Base-by-base conservation (phyloP, 2,113 vertebrate species). In the Sitta europaea region DNA sequence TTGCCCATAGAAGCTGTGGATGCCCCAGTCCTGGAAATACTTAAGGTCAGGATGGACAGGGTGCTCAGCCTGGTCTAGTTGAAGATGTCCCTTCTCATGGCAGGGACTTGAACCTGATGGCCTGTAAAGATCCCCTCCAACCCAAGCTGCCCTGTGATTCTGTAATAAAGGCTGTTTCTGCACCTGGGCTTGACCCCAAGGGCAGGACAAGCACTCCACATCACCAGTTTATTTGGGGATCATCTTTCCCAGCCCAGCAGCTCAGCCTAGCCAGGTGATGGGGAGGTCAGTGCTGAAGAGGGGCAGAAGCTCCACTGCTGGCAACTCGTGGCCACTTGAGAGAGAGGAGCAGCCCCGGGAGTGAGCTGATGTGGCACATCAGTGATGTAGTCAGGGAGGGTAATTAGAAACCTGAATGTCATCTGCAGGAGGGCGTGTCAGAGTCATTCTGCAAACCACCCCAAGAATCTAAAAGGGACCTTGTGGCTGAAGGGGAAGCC, bases 401-500 rank as follows among this genome's bases (percentile, higher is more conserved):
- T 72, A 90, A 76, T 91, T 96, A 73, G 84, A 75, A 95, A 90
- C 74, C 58, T 75, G 27, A 42, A 10, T 42, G 23, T 54, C 89
- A 68, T 76, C 40, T 55, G 62, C 81, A 51, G 74, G 47, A 92
- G 87, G 87, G 85, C 15, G 71, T 95, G 77, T 80, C 54, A 1
- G 0, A 12, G 40, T 42, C 61, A 1, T 68, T 68, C 70, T 72
- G 10, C 36, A 94, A 96, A 92, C 91, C 77, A 62, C 50, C 35
- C 55, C 38, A 27, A 62, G 78, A n/a, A 80, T 51, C 67, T 92
- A 86, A 93, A 94, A 92, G 51, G 24, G 74, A 51, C 50, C 38
- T 94, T 93, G 87, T 93, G 96, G 90, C 91, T 77, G 78, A 90
- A 83, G 53, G 53, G 42, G 33, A 95, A 96, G 91, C 90, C 93